These are phyloP conservation scores for Hypomecis atomaria DNA, from an alignment of 2,888 invertebrate genomes.

Conservation along the genomic window DNA sequence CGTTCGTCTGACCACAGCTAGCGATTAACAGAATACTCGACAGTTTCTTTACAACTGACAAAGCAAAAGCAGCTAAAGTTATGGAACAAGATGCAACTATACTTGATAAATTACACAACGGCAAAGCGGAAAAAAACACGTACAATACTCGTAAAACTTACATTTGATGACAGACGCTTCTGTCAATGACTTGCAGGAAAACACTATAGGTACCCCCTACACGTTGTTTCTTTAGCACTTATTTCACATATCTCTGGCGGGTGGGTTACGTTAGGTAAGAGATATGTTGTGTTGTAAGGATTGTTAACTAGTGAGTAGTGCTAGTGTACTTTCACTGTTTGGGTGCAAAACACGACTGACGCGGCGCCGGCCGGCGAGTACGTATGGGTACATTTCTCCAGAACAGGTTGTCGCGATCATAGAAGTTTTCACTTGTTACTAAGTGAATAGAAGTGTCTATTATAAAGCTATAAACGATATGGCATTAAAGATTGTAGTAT, in stretches of 20 bases:
- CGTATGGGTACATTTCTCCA: not conserved
- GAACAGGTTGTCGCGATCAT: slow-evolving; percentile 7
- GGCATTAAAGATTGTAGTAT: too few relatives aligned
- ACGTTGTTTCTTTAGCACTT: slow-evolving; percentile 2
- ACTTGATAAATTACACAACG: slow-evolving; percentile 12
- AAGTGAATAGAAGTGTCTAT: too few relatives aligned
- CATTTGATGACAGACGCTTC: slow-evolving; percentile 9
- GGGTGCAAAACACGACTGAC: slow-evolving; percentile 23
- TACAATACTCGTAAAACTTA: slow-evolving; percentile 14
- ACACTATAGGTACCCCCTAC: not conserved
- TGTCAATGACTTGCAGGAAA: slow-evolving; percentile 21
- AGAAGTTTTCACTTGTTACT: not conserved
- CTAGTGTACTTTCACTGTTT: slow-evolving; percentile 36
- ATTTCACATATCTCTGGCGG: slow-evolving; percentile 1
- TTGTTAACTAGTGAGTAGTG: slow-evolving; percentile 8
- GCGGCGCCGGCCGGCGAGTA: slow-evolving; percentile 9
- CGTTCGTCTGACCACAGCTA: slow-evolving; percentile 8
- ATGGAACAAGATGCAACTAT: not conserved
- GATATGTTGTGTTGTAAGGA: not conserved
- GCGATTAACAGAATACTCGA: slow-evolving; percentile 1
- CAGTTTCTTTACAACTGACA: not conserved
- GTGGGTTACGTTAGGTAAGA: not conserved
- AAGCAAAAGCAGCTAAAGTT: slow-evolving; percentile 1
- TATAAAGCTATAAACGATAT: too few relatives aligned
- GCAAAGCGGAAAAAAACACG: not conserved